Conservation (phyloP, 2,797 vertebrate genomes). For the Melanotaenia boesemani region DNA sequence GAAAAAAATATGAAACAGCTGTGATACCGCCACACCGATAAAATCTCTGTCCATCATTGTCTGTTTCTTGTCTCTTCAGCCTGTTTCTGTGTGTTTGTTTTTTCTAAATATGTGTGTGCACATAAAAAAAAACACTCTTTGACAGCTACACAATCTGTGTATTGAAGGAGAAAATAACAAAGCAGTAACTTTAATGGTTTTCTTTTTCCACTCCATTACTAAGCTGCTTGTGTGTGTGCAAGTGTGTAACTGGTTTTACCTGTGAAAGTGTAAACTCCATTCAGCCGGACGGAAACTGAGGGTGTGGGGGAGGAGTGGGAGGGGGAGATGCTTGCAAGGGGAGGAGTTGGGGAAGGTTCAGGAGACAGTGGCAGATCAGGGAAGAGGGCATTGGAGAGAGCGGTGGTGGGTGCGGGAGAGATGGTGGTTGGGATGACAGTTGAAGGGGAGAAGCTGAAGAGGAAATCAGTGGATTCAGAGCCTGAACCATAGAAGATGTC, state of each 20-base stretch:
- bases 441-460: constrained; percentile 8
- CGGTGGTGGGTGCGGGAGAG: constrained; percentile 39
- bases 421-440: constrained; percentile 9
- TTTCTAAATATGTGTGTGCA: background rate
- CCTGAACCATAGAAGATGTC: constrained; percentile 25
- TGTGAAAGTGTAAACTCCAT: constrained; percentile 83
- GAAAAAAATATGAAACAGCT: constrained; percentile 70
- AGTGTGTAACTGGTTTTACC: constrained; percentile 80
- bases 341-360: constrained; percentile 15
- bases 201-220: constrained; percentile 47
- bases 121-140: constrained; percentile 35
- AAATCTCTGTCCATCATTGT: constrained; percentile 37
- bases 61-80: constrained; percentile 7
- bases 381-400: constrained; percentile 69
- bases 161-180: constrained; percentile 27
- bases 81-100: background rate
- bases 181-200: constrained; percentile 41
- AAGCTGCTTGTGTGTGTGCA: constrained; percentile 48
- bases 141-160: constrained; percentile 46
- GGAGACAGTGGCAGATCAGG: constrained; percentile 50
- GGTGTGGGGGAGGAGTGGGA: constrained; percentile 62
- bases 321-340: constrained; percentile 32
- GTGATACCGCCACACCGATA: constrained; percentile 49
- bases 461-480: constrained; percentile 29
- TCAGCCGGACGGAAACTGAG: constrained; percentile 79